phyloP scores from a whole-genome alignment of 2,113 vertebrate species.

The Lanius ludovicianus region DNA sequence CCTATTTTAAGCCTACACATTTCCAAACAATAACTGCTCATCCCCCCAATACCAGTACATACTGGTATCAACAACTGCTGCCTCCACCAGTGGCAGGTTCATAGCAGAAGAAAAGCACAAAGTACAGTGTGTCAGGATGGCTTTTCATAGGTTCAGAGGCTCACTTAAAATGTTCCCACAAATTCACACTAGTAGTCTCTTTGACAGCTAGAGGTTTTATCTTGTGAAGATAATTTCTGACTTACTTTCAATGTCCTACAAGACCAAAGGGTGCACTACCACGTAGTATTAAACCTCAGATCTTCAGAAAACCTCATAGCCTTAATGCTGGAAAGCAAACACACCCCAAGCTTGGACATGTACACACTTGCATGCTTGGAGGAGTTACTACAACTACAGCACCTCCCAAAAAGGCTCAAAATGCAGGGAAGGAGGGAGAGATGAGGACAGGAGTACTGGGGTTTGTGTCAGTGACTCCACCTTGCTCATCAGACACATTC shows the following conservation, averaged over 20 bases:
- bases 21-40: neutral
- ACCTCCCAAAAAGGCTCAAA: neutral
- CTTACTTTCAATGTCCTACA: neutral
- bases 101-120: neutral
- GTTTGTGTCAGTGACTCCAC: constrained; percentile 9
- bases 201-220: neutral
- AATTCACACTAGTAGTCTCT: neutral
- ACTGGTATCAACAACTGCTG: neutral
- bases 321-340: neutral
- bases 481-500: constrained; percentile 23
- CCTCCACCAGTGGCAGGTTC: neutral
- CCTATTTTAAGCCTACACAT: neutral
- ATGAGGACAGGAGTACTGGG: neutral
- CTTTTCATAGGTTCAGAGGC: neutral
- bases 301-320: neutral
- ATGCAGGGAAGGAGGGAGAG: neutral
- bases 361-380: neutral
- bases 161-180: neutral
- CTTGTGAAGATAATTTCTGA: neutral
- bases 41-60: neutral
- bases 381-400: neutral
- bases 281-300: neutral
- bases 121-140: neutral
- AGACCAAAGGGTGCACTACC: neutral
- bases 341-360: neutral